Percentiles rank a stretch among this genome's conserved stretches.
phyloP scores from a whole-genome alignment of 2,888 invertebrate species.

The Troglohyphantes excavatus region DNA sequence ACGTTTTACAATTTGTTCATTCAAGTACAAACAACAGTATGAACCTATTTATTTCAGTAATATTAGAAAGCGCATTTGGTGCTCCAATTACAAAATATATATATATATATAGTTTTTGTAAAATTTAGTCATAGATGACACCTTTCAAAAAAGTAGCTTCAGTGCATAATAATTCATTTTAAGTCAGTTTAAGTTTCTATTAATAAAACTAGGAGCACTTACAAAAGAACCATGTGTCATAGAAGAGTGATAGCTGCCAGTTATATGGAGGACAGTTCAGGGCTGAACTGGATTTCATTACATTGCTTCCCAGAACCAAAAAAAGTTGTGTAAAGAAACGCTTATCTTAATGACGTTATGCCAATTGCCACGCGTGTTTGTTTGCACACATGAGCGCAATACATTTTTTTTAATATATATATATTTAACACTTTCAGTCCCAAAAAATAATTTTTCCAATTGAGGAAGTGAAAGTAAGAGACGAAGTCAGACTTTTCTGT shows the following conservation, averaged over 20 bases:
- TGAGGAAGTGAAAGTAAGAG: no score
- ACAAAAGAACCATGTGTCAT: neutral
- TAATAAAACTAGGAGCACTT: conserved; percentile 19
- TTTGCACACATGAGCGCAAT: no score
- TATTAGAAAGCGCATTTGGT: conserved; percentile 47
- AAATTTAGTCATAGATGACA: conserved; percentile 23
- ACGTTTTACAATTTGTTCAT: neutral
- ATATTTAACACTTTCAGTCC: no score
- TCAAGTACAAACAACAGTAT: neutral
- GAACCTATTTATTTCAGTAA: conserved; percentile 6
- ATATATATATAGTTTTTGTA: conserved; percentile 1
- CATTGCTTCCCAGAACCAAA: no score
- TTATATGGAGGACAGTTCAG: neutral
- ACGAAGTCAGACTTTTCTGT: no score
- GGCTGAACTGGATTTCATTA: neutral
- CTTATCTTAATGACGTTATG: no score
- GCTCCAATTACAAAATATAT: conserved; percentile 20
- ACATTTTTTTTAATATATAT: no score
- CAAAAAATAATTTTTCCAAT: no score
- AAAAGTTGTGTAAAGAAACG: no score
- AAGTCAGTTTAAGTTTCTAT: conserved; percentile 5
- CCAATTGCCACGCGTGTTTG: no score
- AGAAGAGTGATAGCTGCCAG: neutral
- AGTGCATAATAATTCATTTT: neutral
- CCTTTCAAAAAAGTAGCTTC: conserved; percentile 20